Conservation (phyloP, 1,140 invertebrate genomes). For the Harlomillsia oculata region DNA sequence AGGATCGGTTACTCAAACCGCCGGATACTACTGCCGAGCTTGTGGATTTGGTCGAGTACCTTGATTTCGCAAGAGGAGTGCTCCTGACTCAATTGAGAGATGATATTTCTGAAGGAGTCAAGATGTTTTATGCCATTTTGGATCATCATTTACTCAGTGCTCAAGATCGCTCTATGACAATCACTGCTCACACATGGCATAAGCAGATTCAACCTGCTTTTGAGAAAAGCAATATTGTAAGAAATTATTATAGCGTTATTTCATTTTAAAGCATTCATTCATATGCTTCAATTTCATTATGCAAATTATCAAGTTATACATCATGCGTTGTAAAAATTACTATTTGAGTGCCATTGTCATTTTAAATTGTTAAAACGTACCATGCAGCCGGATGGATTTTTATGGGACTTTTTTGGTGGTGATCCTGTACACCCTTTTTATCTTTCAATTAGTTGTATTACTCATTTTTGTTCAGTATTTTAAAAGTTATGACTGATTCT, state of each 20-base stretch:
- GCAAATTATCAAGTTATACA: too few relatives aligned
- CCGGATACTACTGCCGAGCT: slow-evolving; percentile 60
- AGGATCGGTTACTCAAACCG: slow-evolving; percentile 47
- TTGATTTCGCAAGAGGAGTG: slow-evolving; percentile 51
- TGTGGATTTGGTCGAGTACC: slow-evolving; percentile 56
- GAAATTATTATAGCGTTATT: slow-evolving; percentile 3
- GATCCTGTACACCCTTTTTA: slow-evolving; percentile 15
- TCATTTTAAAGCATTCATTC: not conserved
- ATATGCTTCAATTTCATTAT: too few relatives aligned
- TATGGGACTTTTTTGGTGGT: slow-evolving; percentile 28
- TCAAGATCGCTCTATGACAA: slow-evolving; percentile 57
- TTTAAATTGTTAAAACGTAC: not conserved
- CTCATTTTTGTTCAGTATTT: too few relatives aligned
- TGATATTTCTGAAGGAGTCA: slow-evolving; percentile 51
- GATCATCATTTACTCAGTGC: slow-evolving; percentile 55
- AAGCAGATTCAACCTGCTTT: slow-evolving; percentile 59
- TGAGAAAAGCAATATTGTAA: slow-evolving; percentile 53
- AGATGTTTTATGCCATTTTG: slow-evolving; percentile 54
- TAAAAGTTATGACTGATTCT: too few relatives aligned
- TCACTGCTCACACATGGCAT: slow-evolving; percentile 60
- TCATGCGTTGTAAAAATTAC: too few relatives aligned
- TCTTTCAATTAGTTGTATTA: too few relatives aligned
- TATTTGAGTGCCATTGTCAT: too few relatives aligned
- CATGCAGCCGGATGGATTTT: slow-evolving; percentile 32
- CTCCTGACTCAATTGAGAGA: slow-evolving; percentile 52